Percentiles rank a stretch among this genome's conserved stretches.
Evolutionary conservation across 2,797 vertebrate species (phyloP).

Genomic region (Tympanoctomys barrerae): DNA sequence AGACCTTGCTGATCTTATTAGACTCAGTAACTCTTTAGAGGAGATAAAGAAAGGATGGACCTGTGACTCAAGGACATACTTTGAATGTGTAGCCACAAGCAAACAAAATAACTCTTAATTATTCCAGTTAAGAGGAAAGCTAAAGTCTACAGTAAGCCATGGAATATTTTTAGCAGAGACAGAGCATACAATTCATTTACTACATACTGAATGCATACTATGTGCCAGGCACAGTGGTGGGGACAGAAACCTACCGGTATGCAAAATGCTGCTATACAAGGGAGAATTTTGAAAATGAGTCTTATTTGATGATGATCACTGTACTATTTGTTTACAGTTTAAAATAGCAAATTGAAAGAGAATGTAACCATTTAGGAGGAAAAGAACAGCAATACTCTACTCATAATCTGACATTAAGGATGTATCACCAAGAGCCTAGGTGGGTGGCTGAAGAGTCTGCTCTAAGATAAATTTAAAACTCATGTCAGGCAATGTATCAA

Average conservation of each 20-base stretch:
- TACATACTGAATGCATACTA: not conserved
- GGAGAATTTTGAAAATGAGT: slow-evolving; percentile 12
- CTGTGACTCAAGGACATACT: not conserved
- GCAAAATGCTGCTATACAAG: not conserved
- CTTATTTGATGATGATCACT: not conserved
- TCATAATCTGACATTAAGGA: not conserved
- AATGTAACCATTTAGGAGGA: not conserved
- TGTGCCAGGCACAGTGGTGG: not conserved
- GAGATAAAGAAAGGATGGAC: not conserved
- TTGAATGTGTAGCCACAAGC: not conserved
- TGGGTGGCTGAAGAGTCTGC: not conserved
- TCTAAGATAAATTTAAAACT: slow-evolving; percentile 11
- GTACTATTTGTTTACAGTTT: not conserved
- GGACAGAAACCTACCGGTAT: not conserved
- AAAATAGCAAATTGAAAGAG: not conserved
- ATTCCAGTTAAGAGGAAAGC: not conserved
- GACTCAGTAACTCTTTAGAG: not conserved
- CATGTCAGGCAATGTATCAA: not conserved
- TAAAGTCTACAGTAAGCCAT: not conserved
- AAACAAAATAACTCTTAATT: slow-evolving; percentile 7
- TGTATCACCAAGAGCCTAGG: not conserved
- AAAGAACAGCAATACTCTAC: not conserved
- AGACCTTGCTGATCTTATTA: not conserved
- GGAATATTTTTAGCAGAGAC: not conserved
- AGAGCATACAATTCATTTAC: not conserved